Percentiles rank a stretch among this genome's conserved stretches.
Evolutionary conservation across 1,140 invertebrate species (phyloP).

Genomic region (Eciton burchellii): DNA sequence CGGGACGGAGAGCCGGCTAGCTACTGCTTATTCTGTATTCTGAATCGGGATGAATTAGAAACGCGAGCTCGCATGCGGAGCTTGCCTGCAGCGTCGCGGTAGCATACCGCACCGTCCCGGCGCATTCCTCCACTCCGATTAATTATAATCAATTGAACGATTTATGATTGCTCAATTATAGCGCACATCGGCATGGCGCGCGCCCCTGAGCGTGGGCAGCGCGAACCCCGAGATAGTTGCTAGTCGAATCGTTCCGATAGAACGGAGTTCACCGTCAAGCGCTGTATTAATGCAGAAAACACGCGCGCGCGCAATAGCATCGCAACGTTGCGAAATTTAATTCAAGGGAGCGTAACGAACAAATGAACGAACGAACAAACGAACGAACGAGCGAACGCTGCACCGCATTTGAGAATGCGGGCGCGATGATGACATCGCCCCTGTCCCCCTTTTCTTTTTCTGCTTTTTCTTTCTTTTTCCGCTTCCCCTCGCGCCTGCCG

Average conservation of each 20-base stretch:
- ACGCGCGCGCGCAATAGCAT: slow-evolving; percentile 35
- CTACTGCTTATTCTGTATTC: too few relatives aligned
- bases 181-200: too few relatives aligned
- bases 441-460: neutral
- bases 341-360: slow-evolving; percentile 52
- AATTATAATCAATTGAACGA: slow-evolving; percentile 6
- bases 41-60: neutral
- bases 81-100: neutral
- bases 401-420: slow-evolving; percentile 24
- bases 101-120: neutral
- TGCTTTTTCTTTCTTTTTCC: too few relatives aligned
- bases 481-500: neutral
- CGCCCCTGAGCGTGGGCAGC: neutral
- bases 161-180: slow-evolving; percentile 11
- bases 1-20: too few relatives aligned
- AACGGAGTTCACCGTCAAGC: neutral
- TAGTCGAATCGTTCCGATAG: slow-evolving; percentile 27
- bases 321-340: slow-evolving; percentile 54
- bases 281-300: slow-evolving; percentile 28
- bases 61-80: neutral
- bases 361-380: too few relatives aligned
- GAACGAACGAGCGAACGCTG: too few relatives aligned
- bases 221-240: neutral
- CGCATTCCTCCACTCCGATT: neutral
- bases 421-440: slow-evolving; percentile 1